Evolutionary conservation across 2,113 vertebrate genomes (phyloP), one percentile per base, ranked within the genome.

Genomic region (Muntiacus muntjak): DNA sequence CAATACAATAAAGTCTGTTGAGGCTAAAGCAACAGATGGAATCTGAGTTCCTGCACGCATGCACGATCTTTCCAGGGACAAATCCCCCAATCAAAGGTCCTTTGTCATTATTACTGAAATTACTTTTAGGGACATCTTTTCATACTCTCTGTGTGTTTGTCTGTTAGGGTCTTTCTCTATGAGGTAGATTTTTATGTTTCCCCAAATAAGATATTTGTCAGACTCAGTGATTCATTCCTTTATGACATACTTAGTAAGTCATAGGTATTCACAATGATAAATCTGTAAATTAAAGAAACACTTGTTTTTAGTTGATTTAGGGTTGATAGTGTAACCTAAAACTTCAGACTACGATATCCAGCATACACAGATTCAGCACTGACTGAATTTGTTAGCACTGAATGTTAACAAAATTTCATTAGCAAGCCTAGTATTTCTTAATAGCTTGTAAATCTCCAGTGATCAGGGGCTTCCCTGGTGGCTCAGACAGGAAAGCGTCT

Each of bases 11-110:
- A 97, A 98, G 85, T 47, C 74, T 36, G 36, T 36, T 89, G 97
- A 47, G 57, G 95, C 89, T 92, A 86, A 96, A 96, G 91, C 89
- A 95, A 71, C 97, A 96, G 88, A 97, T 97, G 98, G 95, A 93
- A 96, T 93, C 94, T 40, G 86, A 92, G 62, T 95, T 97, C 89
- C 95, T 76, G 60, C 62, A 57, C n/a, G 58, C 52, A 58, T 26
- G 45, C 6, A 30, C 1, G 0, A 17, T 74, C 60, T 57, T 96
- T 94, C 83, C 76, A 90, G 96, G 89, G 92, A 89, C 45, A 74
- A 50, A 90, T 36, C 57, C 13, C 6, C 55, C 79, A 60, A 55
- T 64, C 52, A 89, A 88, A 91, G 90, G 58, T 15, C 76, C 45
- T 89, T 93, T 58, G 92, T 94, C 79, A 54, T 50, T 89, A 45